Evolutionary conservation across 2,888 invertebrate species (phyloP).

Genomic region (Beris morrisii): DNA sequence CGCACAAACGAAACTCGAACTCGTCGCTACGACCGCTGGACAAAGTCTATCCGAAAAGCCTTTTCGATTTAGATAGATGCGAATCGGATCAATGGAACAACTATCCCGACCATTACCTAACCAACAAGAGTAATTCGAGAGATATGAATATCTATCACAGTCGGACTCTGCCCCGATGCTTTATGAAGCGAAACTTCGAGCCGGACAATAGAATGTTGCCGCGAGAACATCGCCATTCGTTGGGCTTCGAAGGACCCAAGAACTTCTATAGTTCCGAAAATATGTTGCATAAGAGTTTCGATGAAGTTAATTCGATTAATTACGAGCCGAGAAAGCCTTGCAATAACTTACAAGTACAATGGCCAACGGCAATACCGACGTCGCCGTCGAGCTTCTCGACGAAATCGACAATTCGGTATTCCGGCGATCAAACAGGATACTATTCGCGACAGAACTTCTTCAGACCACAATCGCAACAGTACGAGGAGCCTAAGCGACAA

Average conservation of each 20-base stretch:
- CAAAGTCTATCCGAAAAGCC: conserved; percentile 44
- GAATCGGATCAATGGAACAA: conserved; percentile 42
- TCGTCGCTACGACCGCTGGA: conserved; percentile 47
- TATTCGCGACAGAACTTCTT: conserved; percentile 25
- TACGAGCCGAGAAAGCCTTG: conserved; percentile 18
- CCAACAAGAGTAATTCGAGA: conserved; percentile 39
- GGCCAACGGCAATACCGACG: conserved; percentile 54
- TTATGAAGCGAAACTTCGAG: conserved; percentile 48
- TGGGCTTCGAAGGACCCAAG: conserved; percentile 20
- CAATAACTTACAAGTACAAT: conserved; percentile 46
- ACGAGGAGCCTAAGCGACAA: conserved; percentile 1
- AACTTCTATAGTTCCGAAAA: conserved; percentile 27
- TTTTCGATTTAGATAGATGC: conserved; percentile 46
- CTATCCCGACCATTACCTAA: conserved; percentile 39
- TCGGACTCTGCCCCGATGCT: conserved; percentile 53
- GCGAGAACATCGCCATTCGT: conserved; percentile 21
- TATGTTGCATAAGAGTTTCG: conserved; percentile 30
- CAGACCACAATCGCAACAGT: conserved; percentile 16
- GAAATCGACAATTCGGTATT: conserved; percentile 42
- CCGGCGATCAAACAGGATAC: conserved; percentile 42
- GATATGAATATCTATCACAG: conserved; percentile 47
- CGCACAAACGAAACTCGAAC: conserved; percentile 50
- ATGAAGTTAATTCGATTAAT: conserved; percentile 22
- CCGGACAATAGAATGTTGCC: conserved; percentile 34
- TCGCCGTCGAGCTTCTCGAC: conserved; percentile 51